phyloP scores from a whole-genome alignment of 92 coral and sea anemone species.

The Parazoanthus darwini region DNA sequence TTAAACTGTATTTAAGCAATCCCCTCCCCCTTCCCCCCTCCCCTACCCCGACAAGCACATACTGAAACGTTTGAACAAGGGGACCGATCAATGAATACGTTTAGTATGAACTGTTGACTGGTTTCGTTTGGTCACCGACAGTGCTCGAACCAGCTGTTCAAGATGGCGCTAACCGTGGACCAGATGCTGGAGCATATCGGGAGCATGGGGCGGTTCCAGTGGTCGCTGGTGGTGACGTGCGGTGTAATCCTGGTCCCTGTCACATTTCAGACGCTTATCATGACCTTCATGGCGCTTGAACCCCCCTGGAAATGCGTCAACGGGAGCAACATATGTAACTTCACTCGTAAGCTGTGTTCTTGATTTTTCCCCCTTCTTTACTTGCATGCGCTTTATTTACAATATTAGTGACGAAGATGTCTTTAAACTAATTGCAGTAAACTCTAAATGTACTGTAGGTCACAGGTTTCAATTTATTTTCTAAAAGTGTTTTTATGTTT shows the following conservation, averaged over 20 bases:
- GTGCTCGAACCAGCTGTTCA: conserved; percentile 3
- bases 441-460: too few relatives aligned
- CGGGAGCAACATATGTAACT: conserved; percentile 84
- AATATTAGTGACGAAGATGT: too few relatives aligned
- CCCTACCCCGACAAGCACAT: too few relatives aligned
- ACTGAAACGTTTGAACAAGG: too few relatives aligned
- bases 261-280: conserved; percentile 90
- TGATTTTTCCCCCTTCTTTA: not conserved
- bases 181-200: conserved; percentile 79
- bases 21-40: too few relatives aligned
- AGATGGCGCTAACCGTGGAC: conserved; percentile 83
- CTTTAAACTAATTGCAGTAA: too few relatives aligned
- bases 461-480: too few relatives aligned
- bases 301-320: conserved; percentile 91
- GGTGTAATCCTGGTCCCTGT: conserved; percentile 83
- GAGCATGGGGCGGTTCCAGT: conserved; percentile 92
- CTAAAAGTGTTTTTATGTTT: too few relatives aligned
- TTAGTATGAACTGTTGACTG: too few relatives aligned
- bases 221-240: conserved; percentile 67
- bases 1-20: too few relatives aligned
- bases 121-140: too few relatives aligned
- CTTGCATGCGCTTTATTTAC: too few relatives aligned
- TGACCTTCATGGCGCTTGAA: conserved; percentile 95
- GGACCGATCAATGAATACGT: not conserved
- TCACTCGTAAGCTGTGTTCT: conserved; percentile 71